Percentiles rank a stretch among this genome's conserved stretches.
Evolutionary conservation across 64 coral and sea anemone species (phyloP).

Genomic region (Montipora cactus): DNA sequence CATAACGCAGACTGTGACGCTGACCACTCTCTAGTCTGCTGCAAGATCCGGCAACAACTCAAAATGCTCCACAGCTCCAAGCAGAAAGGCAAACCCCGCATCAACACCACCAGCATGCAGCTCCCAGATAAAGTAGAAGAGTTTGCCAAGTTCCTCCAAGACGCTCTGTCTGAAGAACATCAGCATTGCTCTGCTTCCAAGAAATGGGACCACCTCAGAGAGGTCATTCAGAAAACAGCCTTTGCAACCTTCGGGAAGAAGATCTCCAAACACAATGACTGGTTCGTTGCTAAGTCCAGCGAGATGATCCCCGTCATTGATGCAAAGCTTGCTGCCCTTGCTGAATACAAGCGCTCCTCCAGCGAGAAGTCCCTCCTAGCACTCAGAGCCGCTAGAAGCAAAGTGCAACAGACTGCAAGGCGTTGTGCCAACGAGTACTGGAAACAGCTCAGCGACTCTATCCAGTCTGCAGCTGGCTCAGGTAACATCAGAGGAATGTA

Average conservation of each 20-base stretch:
- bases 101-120: not conserved
- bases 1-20: constrained; percentile 61
- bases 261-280: not conserved
- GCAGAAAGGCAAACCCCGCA: constrained; percentile 3
- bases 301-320: constrained; percentile 41
- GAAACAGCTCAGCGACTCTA: no score
- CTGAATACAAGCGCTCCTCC: constrained; percentile 12
- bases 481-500: no score
- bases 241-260: constrained; percentile 48
- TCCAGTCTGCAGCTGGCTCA: no score
- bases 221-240: constrained; percentile 26
- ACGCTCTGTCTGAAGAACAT: not conserved
- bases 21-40: not conserved
- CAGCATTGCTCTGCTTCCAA: not conserved
- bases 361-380: not conserved
- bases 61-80: constrained; percentile 21
- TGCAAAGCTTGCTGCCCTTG: not conserved
- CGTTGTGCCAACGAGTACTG: no score
- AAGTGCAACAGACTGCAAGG: no score
- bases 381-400: not conserved
- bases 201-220: not conserved
- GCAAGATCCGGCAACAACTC: constrained; percentile 41
- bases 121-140: not conserved
- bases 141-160: constrained; percentile 11
- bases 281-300: constrained; percentile 40